Percentiles rank a stretch among this genome's conserved stretches.
Conservation (phyloP, 1,140 invertebrate species). For the Orius insidiosus region DNA sequence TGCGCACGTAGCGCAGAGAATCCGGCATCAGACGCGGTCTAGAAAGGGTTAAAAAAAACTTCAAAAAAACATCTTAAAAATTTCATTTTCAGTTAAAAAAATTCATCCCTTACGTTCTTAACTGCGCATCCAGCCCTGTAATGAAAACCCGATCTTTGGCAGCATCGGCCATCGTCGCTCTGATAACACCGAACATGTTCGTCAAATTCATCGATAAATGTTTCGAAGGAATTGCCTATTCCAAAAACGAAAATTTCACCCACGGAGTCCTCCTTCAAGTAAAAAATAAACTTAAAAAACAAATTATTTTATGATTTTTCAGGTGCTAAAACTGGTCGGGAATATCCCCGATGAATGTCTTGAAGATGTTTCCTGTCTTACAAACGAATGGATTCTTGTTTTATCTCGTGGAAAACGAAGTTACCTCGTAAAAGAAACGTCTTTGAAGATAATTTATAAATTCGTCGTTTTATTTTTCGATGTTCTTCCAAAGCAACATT, state of each 20-base stretch:
- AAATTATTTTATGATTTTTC: not conserved
- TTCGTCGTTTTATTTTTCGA: too few relatives aligned
- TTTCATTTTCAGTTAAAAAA: slow-evolving; percentile 23
- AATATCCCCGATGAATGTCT: not conserved
- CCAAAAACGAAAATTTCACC: slow-evolving; percentile 24
- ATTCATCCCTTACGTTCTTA: slow-evolving; percentile 24
- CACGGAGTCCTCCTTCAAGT: slow-evolving; percentile 31
- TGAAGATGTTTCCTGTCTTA: not conserved
- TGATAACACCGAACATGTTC: slow-evolving; percentile 26
- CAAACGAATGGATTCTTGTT: not conserved
- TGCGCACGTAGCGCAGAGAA: not conserved
- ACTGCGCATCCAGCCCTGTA: slow-evolving; percentile 23
- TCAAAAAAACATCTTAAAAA: slow-evolving; percentile 4
- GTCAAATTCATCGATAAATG: slow-evolving; percentile 22
- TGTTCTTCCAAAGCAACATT: too few relatives aligned
- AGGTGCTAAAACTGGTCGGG: not conserved
- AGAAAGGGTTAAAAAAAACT: not conserved
- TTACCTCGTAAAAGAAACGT: too few relatives aligned
- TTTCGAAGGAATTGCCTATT: slow-evolving; percentile 20
- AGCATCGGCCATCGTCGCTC: slow-evolving; percentile 26
- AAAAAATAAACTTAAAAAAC: not conserved
- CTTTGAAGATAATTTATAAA: too few relatives aligned
- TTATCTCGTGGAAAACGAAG: not conserved
- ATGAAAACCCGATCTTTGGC: slow-evolving; percentile 26
- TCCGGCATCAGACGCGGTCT: too few relatives aligned